Conservation (phyloP, 2,797 vertebrate genomes). For the Rhinoraja longicauda region DNA sequence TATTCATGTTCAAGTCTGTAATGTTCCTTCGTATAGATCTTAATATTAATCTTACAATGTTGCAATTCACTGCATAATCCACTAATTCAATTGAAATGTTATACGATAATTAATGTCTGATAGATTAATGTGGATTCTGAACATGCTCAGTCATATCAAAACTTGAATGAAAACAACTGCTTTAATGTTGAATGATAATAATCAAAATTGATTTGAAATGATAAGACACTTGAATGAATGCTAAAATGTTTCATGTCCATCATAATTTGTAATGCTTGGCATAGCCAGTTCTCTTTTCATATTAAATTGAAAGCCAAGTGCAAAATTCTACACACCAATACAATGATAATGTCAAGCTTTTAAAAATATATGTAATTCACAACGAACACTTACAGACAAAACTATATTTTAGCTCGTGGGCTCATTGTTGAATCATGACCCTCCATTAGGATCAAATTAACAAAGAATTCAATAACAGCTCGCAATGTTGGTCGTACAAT, state of each 20-base stretch:
- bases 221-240: not conserved
- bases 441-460: not conserved
- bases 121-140: not conserved
- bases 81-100: not conserved
- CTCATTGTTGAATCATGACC: not conserved
- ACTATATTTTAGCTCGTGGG: not conserved
- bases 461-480: not conserved
- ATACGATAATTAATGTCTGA: not conserved
- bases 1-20: not conserved
- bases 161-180: not conserved
- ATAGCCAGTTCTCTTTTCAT: not conserved
- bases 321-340: not conserved
- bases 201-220: not conserved
- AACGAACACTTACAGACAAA: not conserved
- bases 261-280: not conserved
- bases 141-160: not conserved
- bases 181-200: constrained; percentile 1
- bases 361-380: not conserved
- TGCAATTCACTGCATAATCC: not conserved
- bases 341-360: not conserved
- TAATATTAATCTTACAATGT: not conserved
- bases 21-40: not conserved
- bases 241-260: not conserved
- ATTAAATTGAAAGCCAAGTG: not conserved
- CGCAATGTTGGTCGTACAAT: not conserved